These are phyloP conservation scores for Callinectes sapidus DNA, from an alignment of 2,888 invertebrate species.

Conservation along the genomic window DNA sequence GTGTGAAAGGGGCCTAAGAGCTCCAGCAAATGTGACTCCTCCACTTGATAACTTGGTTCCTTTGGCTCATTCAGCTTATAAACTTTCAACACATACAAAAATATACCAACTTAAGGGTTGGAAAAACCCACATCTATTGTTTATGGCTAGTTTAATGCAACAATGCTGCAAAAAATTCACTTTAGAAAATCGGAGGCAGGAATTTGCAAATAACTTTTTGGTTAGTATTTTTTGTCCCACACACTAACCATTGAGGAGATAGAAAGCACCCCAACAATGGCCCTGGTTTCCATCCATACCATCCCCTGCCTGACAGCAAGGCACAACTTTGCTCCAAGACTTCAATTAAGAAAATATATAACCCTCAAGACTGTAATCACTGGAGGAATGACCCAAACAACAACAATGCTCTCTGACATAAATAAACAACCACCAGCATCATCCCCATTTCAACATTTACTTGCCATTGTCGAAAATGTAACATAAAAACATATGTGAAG, in stretches of 20 bases:
- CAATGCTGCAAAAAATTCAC: neutral
- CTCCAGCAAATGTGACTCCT: neutral
- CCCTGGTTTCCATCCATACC: neutral
- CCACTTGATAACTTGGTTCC: neutral
- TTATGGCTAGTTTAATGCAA: neutral
- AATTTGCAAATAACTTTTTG: neutral
- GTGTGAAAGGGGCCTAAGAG: too few relatives aligned
- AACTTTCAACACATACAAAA: neutral
- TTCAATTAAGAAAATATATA: slow-evolving; percentile 12
- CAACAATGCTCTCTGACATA: slow-evolving; percentile 64
- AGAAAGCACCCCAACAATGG: neutral
- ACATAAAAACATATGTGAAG: neutral
- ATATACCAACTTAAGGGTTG: neutral
- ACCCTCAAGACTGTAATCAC: neutral
- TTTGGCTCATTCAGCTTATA: neutral
- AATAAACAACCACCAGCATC: neutral
- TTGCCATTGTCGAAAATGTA: slow-evolving; percentile 55
- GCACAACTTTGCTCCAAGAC: slow-evolving; percentile 56
- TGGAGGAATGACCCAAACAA: slow-evolving; percentile 57
- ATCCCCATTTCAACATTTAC: slow-evolving; percentile 60
- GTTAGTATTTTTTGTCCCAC: neutral
- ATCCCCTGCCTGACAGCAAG: slow-evolving; percentile 36
- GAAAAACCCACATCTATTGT: neutral
- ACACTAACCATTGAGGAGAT: neutral
- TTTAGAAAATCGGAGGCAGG: neutral